Evolutionary conservation across 2,113 vertebrate genomes (phyloP), one percentile per base, ranked within the genome.

Genomic region (Urocitellus parryii): DNA sequence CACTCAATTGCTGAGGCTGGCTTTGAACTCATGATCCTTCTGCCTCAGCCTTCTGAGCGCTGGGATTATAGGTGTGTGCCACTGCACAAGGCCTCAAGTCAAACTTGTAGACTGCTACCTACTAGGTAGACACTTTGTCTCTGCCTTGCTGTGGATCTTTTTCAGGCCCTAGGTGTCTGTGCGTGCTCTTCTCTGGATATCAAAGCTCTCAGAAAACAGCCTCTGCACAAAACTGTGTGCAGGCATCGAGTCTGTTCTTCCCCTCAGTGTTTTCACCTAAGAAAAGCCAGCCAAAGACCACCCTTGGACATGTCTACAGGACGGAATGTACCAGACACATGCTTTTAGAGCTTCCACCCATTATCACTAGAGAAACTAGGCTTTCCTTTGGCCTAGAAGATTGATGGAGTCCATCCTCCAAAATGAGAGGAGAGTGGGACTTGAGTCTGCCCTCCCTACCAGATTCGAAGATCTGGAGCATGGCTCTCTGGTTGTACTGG

Each of bases 131-230:
- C 53, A 39, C 20, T 32, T 56, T 56, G 37, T 42, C 32, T 58
- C 20, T 39, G 24, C 45, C 65, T 20, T 13, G 2, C 0, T 13
- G 63, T 51, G 37, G 82, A 42, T 86, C 86, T 61, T 65, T 8
- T 27, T 53, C 42, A 39, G 85, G 91, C 11, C 32, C 42, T 37
- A 45, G 78, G 61, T 16, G 10, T 37, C 84, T 37, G 37, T 25
- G 39, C 9, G n/a, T n/a, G 56, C 32, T 65, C 39, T 67, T 42
- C 37, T 90, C 63, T 86, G 78, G 58, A 92, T 77, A 51, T 91
- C 24, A 67, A 18, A 94, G 27, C 18, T 72, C 89, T 88, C 22
- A 82, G 94, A 73, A 92, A 85, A 90, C n/a, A 89, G 70, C 25
- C 73, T 1, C 4, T 32, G 70, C 39, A 56, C 61, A 63, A 27